Evolutionary conservation across 2,888 invertebrate species (phyloP).

Genomic region (Polyploca ridens): DNA sequence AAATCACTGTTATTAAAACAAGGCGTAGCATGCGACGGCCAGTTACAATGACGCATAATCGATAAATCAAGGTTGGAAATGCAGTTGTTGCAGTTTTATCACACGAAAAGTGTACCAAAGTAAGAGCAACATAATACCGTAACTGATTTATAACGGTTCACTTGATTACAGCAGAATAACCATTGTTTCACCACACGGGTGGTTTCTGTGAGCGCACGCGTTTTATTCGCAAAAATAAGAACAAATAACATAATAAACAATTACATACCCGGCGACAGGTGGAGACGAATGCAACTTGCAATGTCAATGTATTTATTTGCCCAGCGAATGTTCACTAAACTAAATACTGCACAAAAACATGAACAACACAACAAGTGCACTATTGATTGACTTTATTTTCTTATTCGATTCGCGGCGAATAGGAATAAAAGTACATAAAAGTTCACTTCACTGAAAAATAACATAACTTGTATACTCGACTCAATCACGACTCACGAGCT

Average conservation of each 20-base stretch:
- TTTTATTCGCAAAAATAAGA: conserved; percentile 20
- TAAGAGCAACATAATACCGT: conserved; percentile 24
- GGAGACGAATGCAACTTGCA: conserved; percentile 47
- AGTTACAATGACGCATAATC: conserved; percentile 55
- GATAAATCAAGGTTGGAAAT: conserved; percentile 63
- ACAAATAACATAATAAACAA: conserved; percentile 29
- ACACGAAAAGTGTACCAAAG: conserved; percentile 28
- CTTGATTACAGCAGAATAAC: conserved; percentile 22
- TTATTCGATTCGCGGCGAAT: conserved; percentile 19
- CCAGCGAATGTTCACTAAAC: conserved; percentile 36
- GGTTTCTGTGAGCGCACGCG: conserved; percentile 22
- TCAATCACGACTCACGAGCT: no score
- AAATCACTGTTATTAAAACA: conserved; percentile 15
- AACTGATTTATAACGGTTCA: conserved; percentile 34
- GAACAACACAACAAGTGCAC: not conserved
- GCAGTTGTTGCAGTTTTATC: conserved; percentile 58
- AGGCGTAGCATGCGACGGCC: conserved; percentile 21
- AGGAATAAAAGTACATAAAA: not conserved
- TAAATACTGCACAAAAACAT: conserved; percentile 31
- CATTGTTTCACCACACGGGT: conserved; percentile 17
- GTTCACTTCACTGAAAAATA: no score
- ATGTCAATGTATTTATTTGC: conserved; percentile 30
- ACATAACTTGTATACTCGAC: no score
- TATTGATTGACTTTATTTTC: not conserved
- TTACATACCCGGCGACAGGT: conserved; percentile 76